These are phyloP conservation scores for Paelopatides confundens DNA, from an alignment of 53 echinoderm and acorn worm genomes.

Conservation along the genomic window DNA sequence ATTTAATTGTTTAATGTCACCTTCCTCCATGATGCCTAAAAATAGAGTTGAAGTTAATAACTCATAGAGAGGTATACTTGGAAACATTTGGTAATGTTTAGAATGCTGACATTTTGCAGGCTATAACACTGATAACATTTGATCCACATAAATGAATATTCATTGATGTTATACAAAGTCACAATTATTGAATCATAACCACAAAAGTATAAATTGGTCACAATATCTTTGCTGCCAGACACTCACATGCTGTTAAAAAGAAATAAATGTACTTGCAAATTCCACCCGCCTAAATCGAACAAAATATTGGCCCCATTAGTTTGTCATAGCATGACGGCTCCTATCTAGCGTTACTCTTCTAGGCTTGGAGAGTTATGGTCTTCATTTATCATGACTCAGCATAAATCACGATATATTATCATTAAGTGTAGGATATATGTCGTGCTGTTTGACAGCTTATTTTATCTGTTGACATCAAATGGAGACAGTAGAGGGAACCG, in stretches of 20 bases:
- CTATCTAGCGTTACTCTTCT: background rate
- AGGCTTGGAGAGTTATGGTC: constrained; percentile 11
- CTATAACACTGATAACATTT: too few species aligned
- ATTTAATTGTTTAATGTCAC: too few species aligned
- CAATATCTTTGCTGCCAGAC: background rate
- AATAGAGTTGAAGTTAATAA: too few species aligned
- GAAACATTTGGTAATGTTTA: too few species aligned
- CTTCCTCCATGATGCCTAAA: too few species aligned
- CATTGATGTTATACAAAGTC: too few species aligned
- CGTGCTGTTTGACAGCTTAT: constrained; percentile 41
- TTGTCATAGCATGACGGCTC: background rate
- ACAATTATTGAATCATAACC: too few species aligned
- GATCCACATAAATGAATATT: too few species aligned
- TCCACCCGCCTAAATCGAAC: background rate
- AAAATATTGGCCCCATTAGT: constrained; percentile 3
- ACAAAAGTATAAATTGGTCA: too few species aligned
- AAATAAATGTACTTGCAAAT: background rate
- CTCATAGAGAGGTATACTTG: too few species aligned
- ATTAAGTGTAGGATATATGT: constrained; percentile 36
- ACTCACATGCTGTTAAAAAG: background rate
- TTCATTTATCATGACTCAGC: constrained; percentile 43
- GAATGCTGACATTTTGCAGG: too few species aligned
- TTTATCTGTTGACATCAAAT: constrained; percentile 40
- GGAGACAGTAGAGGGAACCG: constrained; percentile 17
- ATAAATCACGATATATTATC: constrained; percentile 40